These are phyloP conservation scores for Callithrix jacchus DNA, from an alignment of 2,113 vertebrate species.

Conservation along the genomic window DNA sequence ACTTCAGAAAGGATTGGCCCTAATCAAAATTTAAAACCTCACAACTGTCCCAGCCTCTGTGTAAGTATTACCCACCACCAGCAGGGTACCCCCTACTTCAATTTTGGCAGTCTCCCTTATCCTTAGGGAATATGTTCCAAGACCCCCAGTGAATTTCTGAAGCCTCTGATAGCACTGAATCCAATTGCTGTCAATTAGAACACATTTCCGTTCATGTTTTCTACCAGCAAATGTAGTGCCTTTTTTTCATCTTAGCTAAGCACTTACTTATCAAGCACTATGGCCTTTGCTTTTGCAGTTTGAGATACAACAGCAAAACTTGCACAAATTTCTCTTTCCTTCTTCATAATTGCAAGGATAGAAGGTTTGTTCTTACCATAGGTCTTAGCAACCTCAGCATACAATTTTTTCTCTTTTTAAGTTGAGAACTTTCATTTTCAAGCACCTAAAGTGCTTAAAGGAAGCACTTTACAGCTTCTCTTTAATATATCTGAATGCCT, in stretches of 20 bases:
- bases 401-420: background rate
- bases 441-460: too few species aligned
- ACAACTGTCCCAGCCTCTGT: background rate
- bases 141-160: background rate
- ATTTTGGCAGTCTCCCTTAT: background rate
- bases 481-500: background rate
- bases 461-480: background rate
- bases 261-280: background rate
- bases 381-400: background rate
- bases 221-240: background rate
- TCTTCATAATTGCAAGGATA: background rate
- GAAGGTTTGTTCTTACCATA: background rate
- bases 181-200: background rate
- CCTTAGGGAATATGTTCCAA: background rate
- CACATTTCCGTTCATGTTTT: background rate
- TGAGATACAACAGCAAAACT: background rate
- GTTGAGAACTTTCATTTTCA: background rate
- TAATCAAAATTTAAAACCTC: background rate
- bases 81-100: background rate
- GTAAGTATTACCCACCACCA: background rate
- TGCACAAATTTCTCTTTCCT: background rate
- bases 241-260: background rate
- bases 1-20: background rate
- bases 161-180: background rate
- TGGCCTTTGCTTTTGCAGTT: background rate